Evolutionary conservation across 2,888 invertebrate genomes (phyloP), one percentile per base, ranked within the genome.

Genomic region (Melieria crassipennis): DNA sequence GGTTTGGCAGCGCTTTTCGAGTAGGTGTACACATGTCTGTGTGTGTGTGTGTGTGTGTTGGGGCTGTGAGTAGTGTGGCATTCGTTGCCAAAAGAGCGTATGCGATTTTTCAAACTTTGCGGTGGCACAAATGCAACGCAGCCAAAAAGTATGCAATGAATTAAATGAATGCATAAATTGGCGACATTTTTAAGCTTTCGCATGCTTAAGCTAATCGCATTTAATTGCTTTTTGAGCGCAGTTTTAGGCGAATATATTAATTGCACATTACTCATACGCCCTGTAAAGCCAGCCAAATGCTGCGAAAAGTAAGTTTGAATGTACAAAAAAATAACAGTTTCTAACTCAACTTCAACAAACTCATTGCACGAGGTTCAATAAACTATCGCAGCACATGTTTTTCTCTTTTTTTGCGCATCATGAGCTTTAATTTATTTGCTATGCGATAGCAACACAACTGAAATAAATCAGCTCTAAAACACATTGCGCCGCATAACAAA

Each of bases 151-250:
- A 76, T 77, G 78, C 77, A 79, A 69, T 52, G 67, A 56, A 72
- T 69, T 69, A 61, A 45, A 43, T 43, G 10, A n/a, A 45, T 61
- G 61, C 42, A 61, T 45, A 61, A 61, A 5, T 61, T 11, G 5
- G 52, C 6, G 11, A 13, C 72, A 69, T 63, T 69, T 69, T 61
- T 42, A 64, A 62, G 64, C 63, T 65, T 70, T 30, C 30, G 30
- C 30, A 30, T 74, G 73, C 71, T 76, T 82, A 78, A 76, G 79
- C 81, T 84, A 84, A 84, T 79, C 84, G 76, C 76, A 78, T 83
- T 83, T 84, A 84, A 84, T 83, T 84, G 82, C 81, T 80, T 84
- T 83, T 82, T 80, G 80, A 84, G 83, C 79, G 76, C 77, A 82
- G 76, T 77, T 78, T 75, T 78, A 77, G 78, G 76, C 81, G 78